Percentiles rank a stretch among this genome's conserved stretches.
phyloP scores from a whole-genome alignment of 2,888 invertebrate genomes.

The Philonicus albiceps region DNA sequence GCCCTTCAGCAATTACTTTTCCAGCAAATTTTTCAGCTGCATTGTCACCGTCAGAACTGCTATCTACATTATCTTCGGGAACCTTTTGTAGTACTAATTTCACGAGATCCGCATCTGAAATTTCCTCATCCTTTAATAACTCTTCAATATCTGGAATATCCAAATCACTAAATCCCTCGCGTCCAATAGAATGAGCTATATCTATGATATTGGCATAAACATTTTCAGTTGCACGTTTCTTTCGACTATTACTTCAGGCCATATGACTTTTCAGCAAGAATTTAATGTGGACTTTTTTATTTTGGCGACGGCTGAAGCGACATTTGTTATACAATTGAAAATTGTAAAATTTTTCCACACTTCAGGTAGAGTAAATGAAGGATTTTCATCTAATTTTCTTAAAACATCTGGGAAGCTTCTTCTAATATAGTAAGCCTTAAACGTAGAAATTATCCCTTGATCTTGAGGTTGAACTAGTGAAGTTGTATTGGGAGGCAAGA shows the following conservation, averaged over 20 bases:
- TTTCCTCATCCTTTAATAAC: no score
- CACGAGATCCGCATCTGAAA: no score
- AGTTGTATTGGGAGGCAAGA: not conserved
- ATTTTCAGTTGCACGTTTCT: not conserved
- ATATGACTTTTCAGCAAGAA: slow-evolving; percentile 12
- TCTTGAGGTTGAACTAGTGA: not conserved
- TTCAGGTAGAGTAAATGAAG: not conserved
- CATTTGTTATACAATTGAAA: slow-evolving; percentile 12
- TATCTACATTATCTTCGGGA: no score
- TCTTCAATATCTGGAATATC: no score
- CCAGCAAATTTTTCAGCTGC: no score
- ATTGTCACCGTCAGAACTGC: no score
- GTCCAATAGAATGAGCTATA: no score
- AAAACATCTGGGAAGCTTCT: no score
- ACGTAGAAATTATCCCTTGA: not conserved
- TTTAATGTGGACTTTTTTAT: slow-evolving; percentile 17
- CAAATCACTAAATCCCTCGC: no score
- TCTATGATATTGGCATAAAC: not conserved
- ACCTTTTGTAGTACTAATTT: no score
- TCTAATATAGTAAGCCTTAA: not conserved
- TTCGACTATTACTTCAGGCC: slow-evolving; percentile 33
- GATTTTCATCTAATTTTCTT: no score
- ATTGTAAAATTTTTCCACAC: slow-evolving; percentile 13
- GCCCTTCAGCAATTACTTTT: no score
- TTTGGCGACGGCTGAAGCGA: not conserved